Percentiles rank a stretch among this genome's conserved stretches.
Evolutionary conservation across 2,797 vertebrate species (phyloP).

Genomic region (Numenius phaeopus): DNA sequence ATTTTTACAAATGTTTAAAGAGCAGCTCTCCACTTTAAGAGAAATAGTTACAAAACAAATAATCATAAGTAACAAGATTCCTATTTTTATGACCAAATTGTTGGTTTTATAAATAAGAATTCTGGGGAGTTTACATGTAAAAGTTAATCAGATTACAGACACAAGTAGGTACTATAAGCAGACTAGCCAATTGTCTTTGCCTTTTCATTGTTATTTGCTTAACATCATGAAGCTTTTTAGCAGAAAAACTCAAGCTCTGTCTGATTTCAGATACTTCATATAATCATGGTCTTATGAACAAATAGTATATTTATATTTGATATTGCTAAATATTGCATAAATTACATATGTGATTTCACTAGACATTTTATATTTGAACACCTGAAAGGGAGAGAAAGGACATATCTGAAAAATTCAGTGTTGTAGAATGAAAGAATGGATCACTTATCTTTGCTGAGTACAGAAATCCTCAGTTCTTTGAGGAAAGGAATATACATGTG

Average conservation of each 20-base stretch:
- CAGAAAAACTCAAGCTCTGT: background rate
- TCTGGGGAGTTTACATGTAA: background rate
- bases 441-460: background rate
- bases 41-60: background rate
- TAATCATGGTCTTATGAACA: background rate
- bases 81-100: background rate
- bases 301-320: slow-evolving; percentile 1
- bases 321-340: background rate
- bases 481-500: background rate
- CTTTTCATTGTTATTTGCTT: background rate
- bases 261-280: slow-evolving; percentile 4
- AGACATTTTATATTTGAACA: slow-evolving; percentile 1
- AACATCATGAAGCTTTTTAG: background rate
- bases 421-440: background rate
- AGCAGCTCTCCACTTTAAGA: background rate
- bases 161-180: background rate
- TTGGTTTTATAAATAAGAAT: background rate
- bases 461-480: background rate
- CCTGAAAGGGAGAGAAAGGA: background rate
- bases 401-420: background rate
- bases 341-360: background rate
- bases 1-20: background rate
- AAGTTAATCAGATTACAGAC: background rate
- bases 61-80: background rate
- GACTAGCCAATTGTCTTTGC: background rate